phyloP scores from a whole-genome alignment of 1,140 invertebrate genomes.

The Temnothorax longispinosus region DNA sequence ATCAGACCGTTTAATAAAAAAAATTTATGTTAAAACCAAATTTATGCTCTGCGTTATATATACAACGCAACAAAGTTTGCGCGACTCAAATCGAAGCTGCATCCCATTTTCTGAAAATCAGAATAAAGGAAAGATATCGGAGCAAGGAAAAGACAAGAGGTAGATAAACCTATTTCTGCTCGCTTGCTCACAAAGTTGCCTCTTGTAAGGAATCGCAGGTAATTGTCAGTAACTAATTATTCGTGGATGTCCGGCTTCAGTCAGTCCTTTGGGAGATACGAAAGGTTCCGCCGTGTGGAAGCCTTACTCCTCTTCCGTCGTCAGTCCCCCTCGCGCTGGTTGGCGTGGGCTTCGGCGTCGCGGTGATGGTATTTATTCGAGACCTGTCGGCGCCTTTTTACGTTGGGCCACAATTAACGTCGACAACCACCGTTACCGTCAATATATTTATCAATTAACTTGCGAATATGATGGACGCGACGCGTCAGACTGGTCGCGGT shows the following conservation, averaged over 20 bases:
- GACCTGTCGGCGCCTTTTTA: constrained; percentile 64
- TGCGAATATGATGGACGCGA: not conserved
- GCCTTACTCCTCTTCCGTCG: constrained; percentile 50
- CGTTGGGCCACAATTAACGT: constrained; percentile 58
- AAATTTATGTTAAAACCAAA: no score
- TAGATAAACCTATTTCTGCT: not conserved
- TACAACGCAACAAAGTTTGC: not conserved
- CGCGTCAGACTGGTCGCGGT: not conserved
- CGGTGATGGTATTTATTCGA: constrained; percentile 58
- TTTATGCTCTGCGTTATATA: not conserved
- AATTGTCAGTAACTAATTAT: constrained; percentile 64
- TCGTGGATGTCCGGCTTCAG: constrained; percentile 58
- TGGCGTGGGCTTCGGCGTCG: not conserved
- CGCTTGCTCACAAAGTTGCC: not conserved
- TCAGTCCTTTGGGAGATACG: constrained; percentile 6
- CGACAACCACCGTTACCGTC: constrained; percentile 7
- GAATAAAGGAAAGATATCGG: not conserved
- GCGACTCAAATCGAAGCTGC: not conserved
- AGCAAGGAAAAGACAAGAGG: not conserved
- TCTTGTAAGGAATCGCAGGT: constrained; percentile 48
- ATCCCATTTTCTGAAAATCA: not conserved
- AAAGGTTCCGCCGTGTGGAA: constrained; percentile 41
- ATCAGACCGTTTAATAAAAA: no score
- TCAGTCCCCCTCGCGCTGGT: not conserved
- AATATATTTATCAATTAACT: constrained; percentile 66